These are phyloP conservation scores for Eolophus roseicapilla DNA, from an alignment of 2,113 vertebrate genomes.

Conservation along the genomic window DNA sequence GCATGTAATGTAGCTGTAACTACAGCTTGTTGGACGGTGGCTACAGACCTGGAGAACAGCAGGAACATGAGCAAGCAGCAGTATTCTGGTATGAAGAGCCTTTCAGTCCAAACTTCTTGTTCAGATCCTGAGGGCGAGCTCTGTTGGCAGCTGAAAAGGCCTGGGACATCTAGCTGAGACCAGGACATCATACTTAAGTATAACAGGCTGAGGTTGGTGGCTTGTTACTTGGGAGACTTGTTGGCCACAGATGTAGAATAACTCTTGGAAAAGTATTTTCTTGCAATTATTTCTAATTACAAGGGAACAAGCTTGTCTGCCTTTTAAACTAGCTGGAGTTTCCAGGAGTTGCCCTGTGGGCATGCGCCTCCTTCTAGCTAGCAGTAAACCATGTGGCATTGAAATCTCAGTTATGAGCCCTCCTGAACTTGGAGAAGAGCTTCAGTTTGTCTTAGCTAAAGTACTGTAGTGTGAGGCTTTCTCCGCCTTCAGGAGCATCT, in stretches of 20 bases:
- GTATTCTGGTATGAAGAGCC: neutral
- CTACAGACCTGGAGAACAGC: neutral
- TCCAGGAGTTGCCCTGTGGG: neutral
- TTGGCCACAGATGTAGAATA: neutral
- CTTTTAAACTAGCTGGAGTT: neutral
- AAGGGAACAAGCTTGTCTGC: neutral
- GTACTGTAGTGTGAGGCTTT: neutral
- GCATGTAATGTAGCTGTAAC: neutral
- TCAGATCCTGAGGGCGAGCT: neutral
- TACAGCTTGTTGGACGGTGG: neutral
- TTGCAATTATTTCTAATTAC: neutral
- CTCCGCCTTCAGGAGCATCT: neutral
- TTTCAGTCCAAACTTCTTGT: neutral
- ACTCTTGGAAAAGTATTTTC: neutral
- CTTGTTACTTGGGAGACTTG: neutral
- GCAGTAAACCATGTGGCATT: neutral
- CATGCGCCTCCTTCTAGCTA: neutral
- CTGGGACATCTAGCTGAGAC: neutral
- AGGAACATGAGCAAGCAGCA: neutral
- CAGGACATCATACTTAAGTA: neutral
- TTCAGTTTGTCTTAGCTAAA: neutral
- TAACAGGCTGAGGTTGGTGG: neutral
- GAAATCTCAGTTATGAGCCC: neutral
- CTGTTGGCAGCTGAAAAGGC: neutral
- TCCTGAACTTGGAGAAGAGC: neutral